A percentile compares a stretch with the other conserved stretches of the same genome.
Evolutionary conservation across 2,113 vertebrate genomes (phyloP).

Genomic region (Stegostoma tigrinum): DNA sequence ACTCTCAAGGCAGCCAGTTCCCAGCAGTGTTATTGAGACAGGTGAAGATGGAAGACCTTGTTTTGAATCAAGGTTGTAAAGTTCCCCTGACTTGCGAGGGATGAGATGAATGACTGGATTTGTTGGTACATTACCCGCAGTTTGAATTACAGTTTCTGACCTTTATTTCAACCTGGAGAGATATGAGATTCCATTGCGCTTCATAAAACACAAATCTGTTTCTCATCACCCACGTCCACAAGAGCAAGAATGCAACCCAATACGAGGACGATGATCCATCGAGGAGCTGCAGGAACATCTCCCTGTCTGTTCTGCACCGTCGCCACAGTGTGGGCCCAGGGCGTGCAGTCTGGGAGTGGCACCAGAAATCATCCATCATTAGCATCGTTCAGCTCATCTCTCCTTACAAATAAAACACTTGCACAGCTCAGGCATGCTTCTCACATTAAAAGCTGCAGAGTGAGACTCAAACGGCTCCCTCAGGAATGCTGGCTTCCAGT

Average conservation of each 20-base stretch:
- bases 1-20: neutral
- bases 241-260: constrained; percentile 26
- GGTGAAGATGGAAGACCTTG: neutral
- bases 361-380: constrained; percentile 12
- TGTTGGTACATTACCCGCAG: neutral
- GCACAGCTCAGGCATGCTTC: neutral
- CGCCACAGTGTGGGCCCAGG: neutral
- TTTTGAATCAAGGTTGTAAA: neutral
- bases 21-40: neutral
- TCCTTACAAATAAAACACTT: constrained; percentile 32
- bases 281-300: neutral
- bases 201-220: constrained; percentile 26
- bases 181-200: neutral
- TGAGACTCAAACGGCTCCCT: neutral
- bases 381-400: neutral
- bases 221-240: constrained; percentile 25
- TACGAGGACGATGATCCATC: neutral
- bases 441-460: neutral
- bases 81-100: neutral
- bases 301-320: neutral
- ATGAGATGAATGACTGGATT: neutral
- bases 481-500: neutral
- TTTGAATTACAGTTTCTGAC: constrained; percentile 33
- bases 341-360: neutral
- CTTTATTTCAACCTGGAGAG: constrained; percentile 31